These are phyloP conservation scores for Lochmaea capreae DNA, from an alignment of 2,888 invertebrate genomes.

Conservation along the genomic window DNA sequence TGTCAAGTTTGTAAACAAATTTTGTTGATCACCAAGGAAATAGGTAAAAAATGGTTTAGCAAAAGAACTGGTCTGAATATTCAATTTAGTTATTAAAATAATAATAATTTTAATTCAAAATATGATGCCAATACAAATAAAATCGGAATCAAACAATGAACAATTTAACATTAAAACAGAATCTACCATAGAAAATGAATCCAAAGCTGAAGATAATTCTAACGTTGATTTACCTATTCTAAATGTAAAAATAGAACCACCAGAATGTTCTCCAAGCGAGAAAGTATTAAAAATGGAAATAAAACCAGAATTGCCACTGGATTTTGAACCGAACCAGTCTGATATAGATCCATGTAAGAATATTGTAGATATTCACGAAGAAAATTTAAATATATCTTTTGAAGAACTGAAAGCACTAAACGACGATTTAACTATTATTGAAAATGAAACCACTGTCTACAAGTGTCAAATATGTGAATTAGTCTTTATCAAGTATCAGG, in stretches of 20 bases:
- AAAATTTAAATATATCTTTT: constrained; percentile 9
- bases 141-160: background rate
- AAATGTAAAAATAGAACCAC: constrained; percentile 6
- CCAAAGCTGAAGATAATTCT: background rate
- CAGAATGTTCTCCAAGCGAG: background rate
- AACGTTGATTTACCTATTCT: background rate
- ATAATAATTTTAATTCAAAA: background rate
- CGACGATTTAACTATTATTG: constrained; percentile 11
- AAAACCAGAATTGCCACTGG: background rate
- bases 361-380: constrained; percentile 2
- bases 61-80: background rate
- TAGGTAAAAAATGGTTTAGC: background rate
- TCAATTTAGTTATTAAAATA: background rate
- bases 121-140: constrained; percentile 8
- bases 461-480: constrained; percentile 51
- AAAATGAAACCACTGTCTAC: constrained; percentile 46
- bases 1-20: constrained; percentile 2
- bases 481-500: constrained; percentile 48
- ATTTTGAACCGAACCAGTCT: background rate
- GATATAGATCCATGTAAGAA: background rate
- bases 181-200: background rate
- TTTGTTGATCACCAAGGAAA: background rate
- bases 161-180: background rate
- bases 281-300: background rate
- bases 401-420: constrained; percentile 13